phyloP scores from a whole-genome alignment of 37 sponge, comb jelly and placozoan genomes.

The Geodia barretti region DNA sequence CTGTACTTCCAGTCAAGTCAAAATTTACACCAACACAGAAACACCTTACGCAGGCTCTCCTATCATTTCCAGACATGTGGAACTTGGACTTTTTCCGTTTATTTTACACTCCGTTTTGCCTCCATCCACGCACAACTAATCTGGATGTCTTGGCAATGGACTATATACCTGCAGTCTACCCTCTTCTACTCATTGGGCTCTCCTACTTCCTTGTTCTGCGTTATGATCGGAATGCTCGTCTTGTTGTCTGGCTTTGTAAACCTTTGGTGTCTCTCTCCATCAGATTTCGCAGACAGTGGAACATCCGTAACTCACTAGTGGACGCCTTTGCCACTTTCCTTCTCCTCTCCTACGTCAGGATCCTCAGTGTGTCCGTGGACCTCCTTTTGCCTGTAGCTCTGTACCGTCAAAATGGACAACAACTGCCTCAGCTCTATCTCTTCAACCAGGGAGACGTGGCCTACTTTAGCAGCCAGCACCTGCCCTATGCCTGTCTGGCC shows the following conservation, averaged over 20 bases:
- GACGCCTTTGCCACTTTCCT: slow-evolving; percentile 29
- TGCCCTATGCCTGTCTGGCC: slow-evolving; percentile 18
- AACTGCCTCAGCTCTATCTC: neutral
- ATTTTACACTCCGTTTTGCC: neutral
- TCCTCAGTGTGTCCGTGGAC: slow-evolving; percentile 1
- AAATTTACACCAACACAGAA: too few relatives aligned
- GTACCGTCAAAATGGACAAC: neutral
- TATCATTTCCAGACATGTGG: slow-evolving; percentile 19
- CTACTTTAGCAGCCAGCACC: neutral
- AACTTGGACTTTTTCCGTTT: slow-evolving; percentile 19
- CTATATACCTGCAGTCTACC: neutral
- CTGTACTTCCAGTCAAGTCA: too few relatives aligned
- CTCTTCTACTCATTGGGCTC: neutral
- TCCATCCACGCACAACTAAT: neutral
- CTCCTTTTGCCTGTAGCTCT: slow-evolving; percentile 2
- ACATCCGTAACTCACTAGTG: slow-evolving; percentile 3
- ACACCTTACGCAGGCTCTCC: neutral
- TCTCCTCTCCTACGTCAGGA: slow-evolving; percentile 21
- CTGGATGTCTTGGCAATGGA: neutral
- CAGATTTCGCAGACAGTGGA: slow-evolving; percentile 14
- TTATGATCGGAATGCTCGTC: neutral
- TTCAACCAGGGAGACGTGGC: neutral
- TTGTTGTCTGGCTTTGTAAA: neutral
- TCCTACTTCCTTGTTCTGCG: neutral
- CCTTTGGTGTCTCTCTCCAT: neutral